phyloP scores from a whole-genome alignment of 35 echinoderm and acorn worm genomes.

The Nesometra sesokonis region DNA sequence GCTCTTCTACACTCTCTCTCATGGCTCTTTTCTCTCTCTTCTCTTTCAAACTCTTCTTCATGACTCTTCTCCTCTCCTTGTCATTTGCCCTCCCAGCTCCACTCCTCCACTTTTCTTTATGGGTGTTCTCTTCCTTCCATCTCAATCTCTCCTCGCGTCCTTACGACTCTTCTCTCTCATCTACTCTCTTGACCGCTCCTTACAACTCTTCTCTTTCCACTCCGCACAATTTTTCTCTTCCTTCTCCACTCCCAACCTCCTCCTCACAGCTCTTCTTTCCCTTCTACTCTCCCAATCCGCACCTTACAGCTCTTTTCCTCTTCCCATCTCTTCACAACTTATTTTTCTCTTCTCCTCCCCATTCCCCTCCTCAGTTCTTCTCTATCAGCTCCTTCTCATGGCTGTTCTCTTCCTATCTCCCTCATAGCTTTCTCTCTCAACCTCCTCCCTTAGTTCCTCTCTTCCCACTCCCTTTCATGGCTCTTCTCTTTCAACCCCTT shows the following conservation, averaged over 20 bases:
- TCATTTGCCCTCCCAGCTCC: neutral
- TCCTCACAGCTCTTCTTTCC: neutral
- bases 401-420: no score
- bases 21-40: no score
- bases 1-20: neutral
- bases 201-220: neutral
- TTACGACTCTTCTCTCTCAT: neutral
- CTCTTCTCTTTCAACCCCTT: no score
- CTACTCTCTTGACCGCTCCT: neutral
- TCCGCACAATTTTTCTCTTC: neutral
- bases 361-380: neutral
- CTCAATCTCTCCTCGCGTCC: neutral
- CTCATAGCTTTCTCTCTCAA: no score
- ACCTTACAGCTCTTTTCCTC: neutral
- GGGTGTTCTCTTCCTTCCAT: neutral
- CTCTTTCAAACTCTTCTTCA: no score
- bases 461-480: no score
- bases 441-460: no score
- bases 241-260: no score
- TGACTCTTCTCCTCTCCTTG: no score
- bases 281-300: neutral
- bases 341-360: neutral
- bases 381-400: neutral
- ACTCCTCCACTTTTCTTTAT: neutral
- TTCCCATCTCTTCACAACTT: neutral